Conservation (phyloP, 2,113 vertebrate genomes). For the Sterrhoptilus dennistouni region DNA sequence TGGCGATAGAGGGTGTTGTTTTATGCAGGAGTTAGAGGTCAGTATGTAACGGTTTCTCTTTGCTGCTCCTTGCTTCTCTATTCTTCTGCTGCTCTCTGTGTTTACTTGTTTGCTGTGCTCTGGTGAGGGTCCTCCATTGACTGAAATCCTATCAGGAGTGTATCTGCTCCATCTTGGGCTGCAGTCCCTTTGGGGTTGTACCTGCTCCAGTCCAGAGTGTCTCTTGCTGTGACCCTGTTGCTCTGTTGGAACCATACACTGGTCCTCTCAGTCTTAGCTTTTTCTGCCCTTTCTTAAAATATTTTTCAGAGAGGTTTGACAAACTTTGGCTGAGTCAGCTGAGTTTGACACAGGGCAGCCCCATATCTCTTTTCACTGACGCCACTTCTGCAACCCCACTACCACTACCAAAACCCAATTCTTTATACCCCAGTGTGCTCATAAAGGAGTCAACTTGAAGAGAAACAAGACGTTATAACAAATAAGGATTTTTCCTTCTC, state of each 20-base stretch:
- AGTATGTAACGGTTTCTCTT: not conserved
- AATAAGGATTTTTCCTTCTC: not conserved
- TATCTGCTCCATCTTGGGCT: not conserved
- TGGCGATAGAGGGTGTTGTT: no score
- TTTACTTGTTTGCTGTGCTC: not conserved
- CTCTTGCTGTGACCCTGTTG: not conserved
- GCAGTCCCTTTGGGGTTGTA: not conserved
- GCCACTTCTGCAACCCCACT: not conserved
- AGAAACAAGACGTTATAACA: not conserved
- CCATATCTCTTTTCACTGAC: not conserved
- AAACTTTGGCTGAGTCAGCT: not conserved
- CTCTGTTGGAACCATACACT: not conserved
- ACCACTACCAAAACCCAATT: not conserved
- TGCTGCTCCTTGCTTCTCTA: not conserved
- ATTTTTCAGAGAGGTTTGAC: not conserved
- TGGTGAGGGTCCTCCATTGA: not conserved
- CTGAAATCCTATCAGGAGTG: fast-evolving
- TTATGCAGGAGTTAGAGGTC: not conserved
- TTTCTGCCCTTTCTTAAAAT: not conserved
- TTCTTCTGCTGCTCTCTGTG: not conserved
- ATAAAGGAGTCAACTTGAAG: not conserved
- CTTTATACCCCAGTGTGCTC: not conserved
- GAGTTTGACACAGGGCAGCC: not conserved
- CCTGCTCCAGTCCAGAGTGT: not conserved
- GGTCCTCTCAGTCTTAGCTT: not conserved